Evolutionary conservation across 2,888 invertebrate species (phyloP).

Genomic region (Brassicogethes aeneus): DNA sequence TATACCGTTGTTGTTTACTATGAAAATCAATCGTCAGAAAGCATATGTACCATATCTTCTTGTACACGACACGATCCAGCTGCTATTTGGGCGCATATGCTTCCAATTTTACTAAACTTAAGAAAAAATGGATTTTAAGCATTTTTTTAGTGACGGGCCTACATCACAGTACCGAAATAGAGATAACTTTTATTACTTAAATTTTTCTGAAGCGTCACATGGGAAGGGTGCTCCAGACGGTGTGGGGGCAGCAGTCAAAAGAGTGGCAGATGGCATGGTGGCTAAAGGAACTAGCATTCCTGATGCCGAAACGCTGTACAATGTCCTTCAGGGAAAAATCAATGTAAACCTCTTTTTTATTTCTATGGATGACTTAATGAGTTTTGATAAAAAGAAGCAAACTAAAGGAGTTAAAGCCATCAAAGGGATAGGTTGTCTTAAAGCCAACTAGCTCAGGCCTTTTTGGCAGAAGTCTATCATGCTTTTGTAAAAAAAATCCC

Average conservation of each 20-base stretch:
- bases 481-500: neutral
- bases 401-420: neutral
- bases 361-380: neutral
- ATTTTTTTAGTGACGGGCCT: neutral
- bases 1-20: constrained; percentile 2
- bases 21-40: constrained; percentile 3
- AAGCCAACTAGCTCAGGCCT: neutral
- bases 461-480: neutral
- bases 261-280: no score
- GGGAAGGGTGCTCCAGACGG: no score
- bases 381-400: neutral
- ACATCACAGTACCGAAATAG: neutral
- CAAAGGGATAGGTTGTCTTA: neutral
- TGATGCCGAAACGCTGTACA: neutral
- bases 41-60: constrained; percentile 3
- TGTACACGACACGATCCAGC: constrained; percentile 4
- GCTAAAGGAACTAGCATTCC: neutral
- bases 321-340: neutral
- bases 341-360: neutral
- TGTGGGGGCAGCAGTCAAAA: no score
- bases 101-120: neutral
- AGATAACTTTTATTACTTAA: neutral
- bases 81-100: constrained; percentile 3
- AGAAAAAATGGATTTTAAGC: neutral
- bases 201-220: neutral